Conservation (phyloP, 2,797 vertebrate species). For the Synanceia verrucosa region DNA sequence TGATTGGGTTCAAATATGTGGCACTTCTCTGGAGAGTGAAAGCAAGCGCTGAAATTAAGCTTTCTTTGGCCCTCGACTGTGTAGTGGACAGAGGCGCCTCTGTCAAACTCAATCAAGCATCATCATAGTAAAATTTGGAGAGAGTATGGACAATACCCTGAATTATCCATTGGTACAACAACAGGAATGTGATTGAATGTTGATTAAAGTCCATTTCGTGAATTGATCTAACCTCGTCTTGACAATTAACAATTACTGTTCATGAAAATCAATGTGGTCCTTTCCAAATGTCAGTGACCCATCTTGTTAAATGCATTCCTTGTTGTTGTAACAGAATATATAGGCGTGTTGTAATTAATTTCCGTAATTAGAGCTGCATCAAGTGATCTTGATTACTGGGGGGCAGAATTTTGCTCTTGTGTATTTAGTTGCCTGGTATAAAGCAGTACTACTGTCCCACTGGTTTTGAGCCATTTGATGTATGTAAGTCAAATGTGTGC, state of each 20-base stretch:
- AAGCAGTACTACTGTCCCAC: neutral
- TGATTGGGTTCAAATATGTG: slow-evolving; percentile 48
- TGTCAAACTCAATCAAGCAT: slow-evolving; percentile 22
- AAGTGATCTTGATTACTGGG: neutral
- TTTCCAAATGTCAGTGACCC: slow-evolving; percentile 44
- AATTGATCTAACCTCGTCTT: slow-evolving; percentile 46
- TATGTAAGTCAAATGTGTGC: neutral
- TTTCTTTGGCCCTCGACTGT: slow-evolving; percentile 19
- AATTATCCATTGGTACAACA: slow-evolving; percentile 22
- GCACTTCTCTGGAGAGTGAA: slow-evolving; percentile 7
- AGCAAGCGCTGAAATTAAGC: slow-evolving; percentile 4
- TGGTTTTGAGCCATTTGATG: neutral
- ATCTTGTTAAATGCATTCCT: slow-evolving; percentile 20
- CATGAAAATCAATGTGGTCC: slow-evolving; percentile 37
- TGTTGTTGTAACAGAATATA: slow-evolving; percentile 32
- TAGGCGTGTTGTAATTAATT: slow-evolving; percentile 29
- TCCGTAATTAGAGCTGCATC: neutral
- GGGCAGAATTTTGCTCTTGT: neutral
- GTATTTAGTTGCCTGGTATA: neutral
- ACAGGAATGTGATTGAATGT: slow-evolving; percentile 10
- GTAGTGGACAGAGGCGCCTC: slow-evolving; percentile 8
- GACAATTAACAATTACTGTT: slow-evolving; percentile 40
- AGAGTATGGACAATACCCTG: slow-evolving; percentile 14
- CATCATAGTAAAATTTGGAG: neutral
- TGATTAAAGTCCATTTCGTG: slow-evolving; percentile 38